These are phyloP conservation scores for Drosophila sechellia DNA, from an alignment of 1,140 invertebrate genomes.

Conservation along the genomic window DNA sequence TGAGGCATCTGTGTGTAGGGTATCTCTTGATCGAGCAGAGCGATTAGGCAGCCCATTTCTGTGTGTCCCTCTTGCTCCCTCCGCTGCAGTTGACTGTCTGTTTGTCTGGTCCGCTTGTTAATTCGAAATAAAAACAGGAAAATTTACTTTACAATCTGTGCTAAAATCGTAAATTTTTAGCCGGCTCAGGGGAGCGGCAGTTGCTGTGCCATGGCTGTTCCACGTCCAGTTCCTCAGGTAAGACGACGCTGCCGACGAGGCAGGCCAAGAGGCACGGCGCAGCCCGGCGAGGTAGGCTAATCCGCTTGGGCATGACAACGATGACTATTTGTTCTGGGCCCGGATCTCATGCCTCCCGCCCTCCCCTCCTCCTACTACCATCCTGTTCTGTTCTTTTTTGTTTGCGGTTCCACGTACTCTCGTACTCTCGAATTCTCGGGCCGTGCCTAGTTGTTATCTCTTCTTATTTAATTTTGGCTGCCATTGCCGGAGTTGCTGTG, in stretches of 20 bases:
- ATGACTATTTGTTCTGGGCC: conserved; percentile 66
- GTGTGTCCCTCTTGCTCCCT: conserved; percentile 15
- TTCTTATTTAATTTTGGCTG: conserved; percentile 81
- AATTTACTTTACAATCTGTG: conserved; percentile 82
- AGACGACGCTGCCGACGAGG: conserved; percentile 5
- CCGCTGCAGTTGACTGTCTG: conserved; percentile 31
- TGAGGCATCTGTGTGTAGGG: conserved; percentile 1
- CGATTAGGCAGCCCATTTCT: background rate
- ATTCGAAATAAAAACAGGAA: conserved; percentile 82
- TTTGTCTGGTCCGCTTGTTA: conserved; percentile 70
- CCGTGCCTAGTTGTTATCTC: conserved; percentile 77
- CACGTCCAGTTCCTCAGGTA: conserved; percentile 36
- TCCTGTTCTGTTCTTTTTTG: conserved; percentile 45
- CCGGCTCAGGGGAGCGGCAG: conserved; percentile 65
- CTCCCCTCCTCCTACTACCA: conserved; percentile 10
- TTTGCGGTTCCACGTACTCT: conserved; percentile 71
- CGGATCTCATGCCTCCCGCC: conserved; percentile 21
- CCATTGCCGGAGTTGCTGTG: conserved; percentile 43
- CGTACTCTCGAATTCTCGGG: conserved; percentile 23
- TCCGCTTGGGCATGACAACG: conserved; percentile 74
- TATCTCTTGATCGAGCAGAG: background rate
- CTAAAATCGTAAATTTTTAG: conserved; percentile 80
- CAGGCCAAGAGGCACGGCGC: background rate
- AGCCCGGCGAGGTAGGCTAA: conserved; percentile 43
- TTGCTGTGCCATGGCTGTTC: conserved; percentile 30